Conservation (phyloP, 2,888 invertebrate genomes). For the Pheosia gnoma region DNA sequence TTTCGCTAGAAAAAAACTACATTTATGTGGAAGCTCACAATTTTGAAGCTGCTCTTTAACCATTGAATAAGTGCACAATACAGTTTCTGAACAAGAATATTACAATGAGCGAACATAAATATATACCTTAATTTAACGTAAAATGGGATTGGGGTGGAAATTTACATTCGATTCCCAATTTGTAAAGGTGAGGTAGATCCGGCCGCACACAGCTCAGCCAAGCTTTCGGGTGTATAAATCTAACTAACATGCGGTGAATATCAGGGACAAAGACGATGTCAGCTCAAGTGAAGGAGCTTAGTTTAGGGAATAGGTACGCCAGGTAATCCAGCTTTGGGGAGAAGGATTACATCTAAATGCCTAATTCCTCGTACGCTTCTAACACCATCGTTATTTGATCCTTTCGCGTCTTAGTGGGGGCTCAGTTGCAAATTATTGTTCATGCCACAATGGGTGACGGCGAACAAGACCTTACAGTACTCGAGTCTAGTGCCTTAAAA, state of each 20-base stretch:
- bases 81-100: background rate
- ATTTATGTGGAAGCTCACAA: background rate
- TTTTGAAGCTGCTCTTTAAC: background rate
- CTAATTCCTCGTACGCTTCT: slow-evolving; percentile 62
- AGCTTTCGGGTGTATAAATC: slow-evolving; percentile 53
- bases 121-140: background rate
- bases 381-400: slow-evolving; percentile 68
- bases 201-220: slow-evolving; percentile 39
- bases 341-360: slow-evolving; percentile 73
- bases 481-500: slow-evolving; percentile 54
- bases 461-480: slow-evolving; percentile 55
- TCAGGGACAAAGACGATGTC: slow-evolving; percentile 63
- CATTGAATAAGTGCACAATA: background rate
- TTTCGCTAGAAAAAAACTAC: background rate
- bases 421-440: slow-evolving; percentile 71
- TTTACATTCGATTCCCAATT: background rate
- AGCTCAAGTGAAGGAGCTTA: slow-evolving; percentile 65
- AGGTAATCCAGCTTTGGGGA: slow-evolving; percentile 75
- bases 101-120: background rate
- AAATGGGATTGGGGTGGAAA: background rate
- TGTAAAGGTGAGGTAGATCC: slow-evolving; percentile 28
- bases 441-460: slow-evolving; percentile 61
- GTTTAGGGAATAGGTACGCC: slow-evolving; percentile 66
- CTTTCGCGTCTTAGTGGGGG: slow-evolving; percentile 57
- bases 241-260: slow-evolving; percentile 57